Percentiles rank a stretch among this genome's conserved stretches.
Conservation (phyloP, 2,113 vertebrate species). For the Archilochus colubris region DNA sequence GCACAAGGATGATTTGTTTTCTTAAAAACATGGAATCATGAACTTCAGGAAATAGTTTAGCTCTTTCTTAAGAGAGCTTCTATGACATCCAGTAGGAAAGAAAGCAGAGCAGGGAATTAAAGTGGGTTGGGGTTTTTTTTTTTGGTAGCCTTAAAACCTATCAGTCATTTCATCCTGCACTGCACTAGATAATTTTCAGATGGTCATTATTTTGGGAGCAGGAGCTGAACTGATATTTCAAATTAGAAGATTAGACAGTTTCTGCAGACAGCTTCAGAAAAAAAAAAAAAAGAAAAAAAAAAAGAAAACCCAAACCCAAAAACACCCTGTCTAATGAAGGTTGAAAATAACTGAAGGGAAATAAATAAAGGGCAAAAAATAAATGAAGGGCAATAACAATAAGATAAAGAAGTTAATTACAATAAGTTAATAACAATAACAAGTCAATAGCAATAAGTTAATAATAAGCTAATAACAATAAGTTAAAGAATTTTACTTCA, state of each 20-base stretch:
- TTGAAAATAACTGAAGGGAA: background rate
- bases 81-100: background rate
- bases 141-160: background rate
- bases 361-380: no score
- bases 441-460: no score
- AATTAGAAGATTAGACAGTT: background rate
- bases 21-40: background rate
- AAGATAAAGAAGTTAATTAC: no score
- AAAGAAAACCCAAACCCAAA: no score
- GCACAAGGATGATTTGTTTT: background rate
- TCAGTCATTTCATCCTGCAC: background rate
- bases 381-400: no score
- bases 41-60: background rate
- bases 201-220: background rate
- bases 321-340: background rate
- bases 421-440: no score
- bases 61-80: background rate
- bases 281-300: no score
- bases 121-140: background rate
- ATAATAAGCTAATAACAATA: no score
- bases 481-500: background rate
- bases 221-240: background rate
- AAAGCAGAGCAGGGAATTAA: background rate
- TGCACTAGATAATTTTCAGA: background rate
- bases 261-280: no score